These are phyloP conservation scores for Lepidocyrtoides sp. DNA, from an alignment of 2,888 invertebrate genomes.

Conservation along the genomic window DNA sequence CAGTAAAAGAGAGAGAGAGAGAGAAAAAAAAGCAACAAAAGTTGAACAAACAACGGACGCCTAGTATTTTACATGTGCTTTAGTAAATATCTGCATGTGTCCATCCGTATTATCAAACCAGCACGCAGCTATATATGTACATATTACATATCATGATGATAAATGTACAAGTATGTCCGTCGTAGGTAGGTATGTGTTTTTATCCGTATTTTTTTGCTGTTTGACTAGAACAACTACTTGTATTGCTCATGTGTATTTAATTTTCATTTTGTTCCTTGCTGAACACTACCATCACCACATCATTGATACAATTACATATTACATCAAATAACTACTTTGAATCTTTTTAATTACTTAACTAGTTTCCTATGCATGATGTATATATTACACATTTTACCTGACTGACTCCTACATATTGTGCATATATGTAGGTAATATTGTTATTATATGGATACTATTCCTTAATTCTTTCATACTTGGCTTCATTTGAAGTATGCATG, in stretches of 20 bases:
- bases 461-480: neutral
- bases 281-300: slow-evolving; percentile 30
- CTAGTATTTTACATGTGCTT: slow-evolving; percentile 1
- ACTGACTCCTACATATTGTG: too few relatives aligned
- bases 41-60: slow-evolving; percentile 58
- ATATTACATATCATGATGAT: too few relatives aligned
- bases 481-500: neutral
- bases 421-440: too few relatives aligned
- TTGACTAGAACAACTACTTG: slow-evolving; percentile 55
- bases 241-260: slow-evolving; percentile 79
- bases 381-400: neutral
- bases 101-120: slow-evolving; percentile 47
- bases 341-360: slow-evolving; percentile 84
- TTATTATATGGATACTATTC: too few relatives aligned
- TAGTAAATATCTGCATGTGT: slow-evolving; percentile 57
- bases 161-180: too few relatives aligned
- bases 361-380: neutral
- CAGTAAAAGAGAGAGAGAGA: neutral
- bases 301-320: slow-evolving; percentile 82
- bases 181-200: too few relatives aligned
- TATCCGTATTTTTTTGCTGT: slow-evolving; percentile 42
- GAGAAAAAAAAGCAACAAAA: neutral
- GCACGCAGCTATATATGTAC: slow-evolving; percentile 21
- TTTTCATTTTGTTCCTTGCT: slow-evolving; percentile 81
- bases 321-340: slow-evolving; percentile 79